Evolutionary conservation across 2,797 vertebrate genomes (phyloP).

Genomic region (Miichthys miiuy): DNA sequence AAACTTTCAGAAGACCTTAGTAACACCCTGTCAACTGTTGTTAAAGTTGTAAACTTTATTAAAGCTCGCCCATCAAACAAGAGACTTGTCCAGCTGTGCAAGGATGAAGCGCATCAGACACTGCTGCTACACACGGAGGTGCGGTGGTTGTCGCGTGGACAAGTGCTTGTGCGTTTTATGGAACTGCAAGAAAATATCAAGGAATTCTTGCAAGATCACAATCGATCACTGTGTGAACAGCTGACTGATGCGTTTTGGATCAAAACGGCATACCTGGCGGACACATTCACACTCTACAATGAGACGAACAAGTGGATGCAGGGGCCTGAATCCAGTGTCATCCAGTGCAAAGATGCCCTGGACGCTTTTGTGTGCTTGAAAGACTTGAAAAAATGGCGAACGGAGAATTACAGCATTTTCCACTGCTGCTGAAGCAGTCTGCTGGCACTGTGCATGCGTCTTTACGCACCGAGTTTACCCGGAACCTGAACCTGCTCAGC

Average conservation of each 20-base stretch:
- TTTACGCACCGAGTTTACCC: neutral
- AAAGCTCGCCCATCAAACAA: too few relatives aligned
- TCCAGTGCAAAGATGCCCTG: neutral
- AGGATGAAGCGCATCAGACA: too few relatives aligned
- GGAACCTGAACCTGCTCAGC: neutral
- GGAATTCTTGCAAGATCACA: too few relatives aligned
- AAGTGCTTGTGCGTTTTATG: too few relatives aligned
- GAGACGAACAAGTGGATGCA: neutral
- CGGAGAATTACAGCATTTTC: slow-evolving; percentile 17
- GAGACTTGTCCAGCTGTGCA: too few relatives aligned
- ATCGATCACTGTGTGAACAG: too few relatives aligned
- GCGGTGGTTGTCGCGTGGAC: too few relatives aligned
- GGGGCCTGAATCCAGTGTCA: neutral
- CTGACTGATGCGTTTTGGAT: slow-evolving; percentile 8
- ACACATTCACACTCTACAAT: neutral
- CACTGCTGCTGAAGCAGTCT: neutral
- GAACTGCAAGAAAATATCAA: too few relatives aligned
- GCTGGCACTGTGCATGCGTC: neutral
- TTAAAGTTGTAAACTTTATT: too few relatives aligned
- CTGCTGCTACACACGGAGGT: too few relatives aligned
- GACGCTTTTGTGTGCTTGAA: slow-evolving; percentile 1
- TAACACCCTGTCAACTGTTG: too few relatives aligned
- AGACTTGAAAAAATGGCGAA: slow-evolving; percentile 21
- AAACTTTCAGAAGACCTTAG: too few relatives aligned
- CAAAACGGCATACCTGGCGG: neutral